Conservation (phyloP, 2,113 vertebrate genomes). For the Hydropotes inermis region DNA sequence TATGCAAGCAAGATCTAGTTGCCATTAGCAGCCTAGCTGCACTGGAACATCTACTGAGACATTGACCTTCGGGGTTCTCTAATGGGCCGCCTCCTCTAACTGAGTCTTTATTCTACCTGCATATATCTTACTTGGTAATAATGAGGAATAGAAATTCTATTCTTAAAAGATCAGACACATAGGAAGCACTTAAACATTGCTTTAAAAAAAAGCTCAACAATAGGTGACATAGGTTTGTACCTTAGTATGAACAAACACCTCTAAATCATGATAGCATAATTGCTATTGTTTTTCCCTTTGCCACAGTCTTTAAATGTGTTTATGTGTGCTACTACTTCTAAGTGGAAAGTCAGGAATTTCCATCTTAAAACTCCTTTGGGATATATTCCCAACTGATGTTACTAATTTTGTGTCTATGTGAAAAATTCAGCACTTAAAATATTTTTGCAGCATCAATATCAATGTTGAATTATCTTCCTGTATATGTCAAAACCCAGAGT, state of each 20-base stretch:
- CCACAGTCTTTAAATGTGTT: background rate
- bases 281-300: background rate
- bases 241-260: background rate
- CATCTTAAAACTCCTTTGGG: background rate
- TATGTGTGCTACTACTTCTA: background rate
- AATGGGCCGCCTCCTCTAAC: background rate
- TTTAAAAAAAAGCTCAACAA: background rate
- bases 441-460: background rate
- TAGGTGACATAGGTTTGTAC: background rate
- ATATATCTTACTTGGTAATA: background rate
- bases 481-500: background rate
- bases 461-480: background rate
- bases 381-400: background rate
- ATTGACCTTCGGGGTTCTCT: background rate
- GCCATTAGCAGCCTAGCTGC: background rate
- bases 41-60: background rate
- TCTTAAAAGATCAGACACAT: background rate
- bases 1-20: background rate
- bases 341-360: background rate
- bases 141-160: background rate
- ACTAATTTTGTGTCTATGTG: background rate
- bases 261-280: background rate
- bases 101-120: background rate
- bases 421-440: background rate
- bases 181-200: background rate